Conservation (phyloP, 2,888 invertebrate genomes). For the Megalurothrips usitatus region DNA sequence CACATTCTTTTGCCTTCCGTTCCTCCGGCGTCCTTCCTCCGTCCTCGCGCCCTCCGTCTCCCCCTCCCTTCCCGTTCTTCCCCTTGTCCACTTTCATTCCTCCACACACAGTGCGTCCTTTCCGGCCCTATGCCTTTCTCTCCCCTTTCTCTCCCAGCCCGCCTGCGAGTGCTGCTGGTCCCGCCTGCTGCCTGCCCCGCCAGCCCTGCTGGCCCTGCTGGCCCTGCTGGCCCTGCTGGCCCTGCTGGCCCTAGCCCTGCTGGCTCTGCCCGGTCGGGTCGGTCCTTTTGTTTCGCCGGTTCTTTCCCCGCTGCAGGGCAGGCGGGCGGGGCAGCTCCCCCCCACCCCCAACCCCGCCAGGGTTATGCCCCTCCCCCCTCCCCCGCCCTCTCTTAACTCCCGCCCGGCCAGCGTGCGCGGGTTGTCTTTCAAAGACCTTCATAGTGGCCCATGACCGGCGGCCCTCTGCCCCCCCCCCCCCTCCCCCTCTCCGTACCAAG, state of each 20-base stretch:
- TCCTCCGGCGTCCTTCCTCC: not conserved
- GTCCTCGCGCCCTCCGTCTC: not conserved
- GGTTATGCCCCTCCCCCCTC: not conserved
- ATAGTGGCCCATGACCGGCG: not conserved
- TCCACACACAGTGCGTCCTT: too few relatives aligned
- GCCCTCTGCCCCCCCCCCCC: not conserved
- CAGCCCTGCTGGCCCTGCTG: too few relatives aligned
- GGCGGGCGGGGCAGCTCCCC: not conserved
- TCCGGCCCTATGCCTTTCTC: too few relatives aligned
- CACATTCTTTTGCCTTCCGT: not conserved
- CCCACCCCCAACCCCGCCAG: not conserved
- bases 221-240: too few relatives aligned
- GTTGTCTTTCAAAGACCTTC: conserved; percentile 6
- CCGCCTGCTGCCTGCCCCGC: too few relatives aligned
- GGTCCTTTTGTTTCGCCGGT: conserved; percentile 11
- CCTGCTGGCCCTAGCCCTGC: too few relatives aligned
- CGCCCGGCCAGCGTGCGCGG: not conserved
- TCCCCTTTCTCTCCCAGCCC: too few relatives aligned
- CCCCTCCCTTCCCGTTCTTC: not conserved
- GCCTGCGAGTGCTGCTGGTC: too few relatives aligned
- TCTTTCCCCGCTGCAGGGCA: conserved; percentile 14
- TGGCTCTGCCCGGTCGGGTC: not conserved
- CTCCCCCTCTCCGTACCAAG: not conserved
- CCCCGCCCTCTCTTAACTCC: not conserved
- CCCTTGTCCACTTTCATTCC: too few relatives aligned